phyloP scores from a whole-genome alignment of 2,113 vertebrate genomes.

The Crotalus horridus region DNA sequence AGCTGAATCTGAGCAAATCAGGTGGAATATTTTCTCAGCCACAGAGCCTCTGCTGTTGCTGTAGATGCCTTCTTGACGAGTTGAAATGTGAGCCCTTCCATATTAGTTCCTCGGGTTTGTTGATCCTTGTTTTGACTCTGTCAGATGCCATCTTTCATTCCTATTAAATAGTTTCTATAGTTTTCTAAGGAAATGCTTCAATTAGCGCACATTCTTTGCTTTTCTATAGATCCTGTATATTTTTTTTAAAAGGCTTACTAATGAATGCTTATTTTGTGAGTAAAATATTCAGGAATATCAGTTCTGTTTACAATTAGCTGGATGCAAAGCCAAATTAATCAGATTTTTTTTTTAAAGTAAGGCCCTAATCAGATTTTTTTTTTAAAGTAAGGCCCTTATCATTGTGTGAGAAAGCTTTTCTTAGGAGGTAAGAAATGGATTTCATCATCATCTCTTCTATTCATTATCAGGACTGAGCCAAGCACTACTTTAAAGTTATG shows the following conservation, averaged over 20 bases:
- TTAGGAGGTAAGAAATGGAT: slow-evolving; percentile 11
- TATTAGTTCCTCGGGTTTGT: not conserved
- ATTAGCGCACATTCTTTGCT: not conserved
- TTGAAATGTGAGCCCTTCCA: not conserved
- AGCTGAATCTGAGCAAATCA: not conserved
- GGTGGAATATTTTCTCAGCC: not conserved
- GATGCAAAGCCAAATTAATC: not conserved
- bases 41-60: not conserved
- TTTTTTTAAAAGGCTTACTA: not conserved
- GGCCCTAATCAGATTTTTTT: not conserved
- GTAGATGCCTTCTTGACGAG: not conserved
- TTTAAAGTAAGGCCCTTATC: not conserved
- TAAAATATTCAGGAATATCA: not conserved
- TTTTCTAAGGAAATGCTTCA: not conserved
- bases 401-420: not conserved
- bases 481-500: slow-evolving; percentile 7
- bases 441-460: slow-evolving; percentile 9
- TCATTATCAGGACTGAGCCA: not conserved
- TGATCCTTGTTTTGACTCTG: not conserved
- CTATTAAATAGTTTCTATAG: not conserved
- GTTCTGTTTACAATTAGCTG: not conserved
- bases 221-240: not conserved
- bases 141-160: not conserved
- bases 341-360: not conserved
- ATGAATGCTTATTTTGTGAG: not conserved